Conservation (phyloP, 2,113 vertebrate species). For the Nycticryphes semicollaris region DNA sequence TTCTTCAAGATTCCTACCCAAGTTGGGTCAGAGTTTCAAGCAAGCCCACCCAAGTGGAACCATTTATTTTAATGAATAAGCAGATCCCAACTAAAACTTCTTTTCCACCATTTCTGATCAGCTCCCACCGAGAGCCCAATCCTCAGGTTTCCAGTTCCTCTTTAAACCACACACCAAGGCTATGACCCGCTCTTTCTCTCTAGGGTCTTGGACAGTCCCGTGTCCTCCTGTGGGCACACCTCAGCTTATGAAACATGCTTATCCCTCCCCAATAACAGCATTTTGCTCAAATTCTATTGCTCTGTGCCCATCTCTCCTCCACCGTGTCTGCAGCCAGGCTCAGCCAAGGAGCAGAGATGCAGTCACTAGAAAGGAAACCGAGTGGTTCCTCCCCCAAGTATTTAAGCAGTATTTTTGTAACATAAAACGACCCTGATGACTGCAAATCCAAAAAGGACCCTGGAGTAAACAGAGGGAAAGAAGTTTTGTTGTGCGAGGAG, state of each 20-base stretch:
- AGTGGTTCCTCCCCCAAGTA: background rate
- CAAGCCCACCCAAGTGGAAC: background rate
- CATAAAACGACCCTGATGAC: constrained; percentile 8
- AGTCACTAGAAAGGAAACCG: background rate
- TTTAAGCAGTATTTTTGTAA: background rate
- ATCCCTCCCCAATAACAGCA: accelerated
- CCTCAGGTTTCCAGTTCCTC: background rate
- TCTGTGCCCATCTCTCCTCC: background rate
- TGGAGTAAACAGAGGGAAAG: constrained; percentile 68
- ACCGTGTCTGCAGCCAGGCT: accelerated
- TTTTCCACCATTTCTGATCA: background rate
- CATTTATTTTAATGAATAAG: background rate
- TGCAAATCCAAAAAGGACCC: constrained; percentile 54
- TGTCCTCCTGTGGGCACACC: background rate
- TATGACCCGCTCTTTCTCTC: background rate
- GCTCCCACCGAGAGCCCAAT: background rate
- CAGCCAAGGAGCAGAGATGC: background rate
- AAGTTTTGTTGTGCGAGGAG: constrained; percentile 56
- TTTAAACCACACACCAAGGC: background rate
- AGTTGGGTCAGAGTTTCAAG: background rate
- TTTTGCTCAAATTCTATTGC: background rate
- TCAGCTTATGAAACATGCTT: background rate
- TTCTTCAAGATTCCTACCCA: background rate
- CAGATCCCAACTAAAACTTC: background rate
- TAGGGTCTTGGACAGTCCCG: background rate